phyloP scores from a whole-genome alignment of 2,797 vertebrate genomes.

The Enteromius viviparus region DNA sequence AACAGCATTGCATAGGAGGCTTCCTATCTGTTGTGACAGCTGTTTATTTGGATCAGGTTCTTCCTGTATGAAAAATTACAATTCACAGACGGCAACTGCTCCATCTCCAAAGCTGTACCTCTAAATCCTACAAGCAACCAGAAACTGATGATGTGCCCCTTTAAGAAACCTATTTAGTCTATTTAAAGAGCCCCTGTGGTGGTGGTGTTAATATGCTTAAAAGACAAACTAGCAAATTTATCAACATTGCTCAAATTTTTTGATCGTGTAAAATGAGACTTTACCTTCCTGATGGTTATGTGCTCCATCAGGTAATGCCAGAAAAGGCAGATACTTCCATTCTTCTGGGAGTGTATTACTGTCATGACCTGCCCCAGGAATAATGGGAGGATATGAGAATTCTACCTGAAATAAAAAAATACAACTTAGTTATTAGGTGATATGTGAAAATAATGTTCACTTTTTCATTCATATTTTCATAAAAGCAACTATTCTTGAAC shows the following conservation, averaged over 20 bases:
- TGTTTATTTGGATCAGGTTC: no score
- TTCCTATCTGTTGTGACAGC: not conserved
- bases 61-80: no score
- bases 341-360: conserved; percentile 88
- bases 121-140: no score
- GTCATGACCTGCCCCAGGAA: conserved; percentile 87
- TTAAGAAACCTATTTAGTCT: not conserved
- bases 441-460: no score
- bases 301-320: conserved; percentile 93
- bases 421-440: not conserved
- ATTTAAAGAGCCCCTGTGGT: not conserved
- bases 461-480: no score
- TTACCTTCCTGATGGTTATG: conserved; percentile 98
- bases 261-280: not conserved
- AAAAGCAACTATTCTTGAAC: no score
- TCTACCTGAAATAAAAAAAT: conserved; percentile 79
- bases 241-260: not conserved
- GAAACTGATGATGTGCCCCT: no score
- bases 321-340: conserved; percentile 96
- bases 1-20: not conserved
- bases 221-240: not conserved
- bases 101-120: no score
- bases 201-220: not conserved
- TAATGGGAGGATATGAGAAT: conserved; percentile 92
- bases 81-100: no score